phyloP scores from a whole-genome alignment of 1,140 invertebrate species.

The Tetramorium parvispinum region DNA sequence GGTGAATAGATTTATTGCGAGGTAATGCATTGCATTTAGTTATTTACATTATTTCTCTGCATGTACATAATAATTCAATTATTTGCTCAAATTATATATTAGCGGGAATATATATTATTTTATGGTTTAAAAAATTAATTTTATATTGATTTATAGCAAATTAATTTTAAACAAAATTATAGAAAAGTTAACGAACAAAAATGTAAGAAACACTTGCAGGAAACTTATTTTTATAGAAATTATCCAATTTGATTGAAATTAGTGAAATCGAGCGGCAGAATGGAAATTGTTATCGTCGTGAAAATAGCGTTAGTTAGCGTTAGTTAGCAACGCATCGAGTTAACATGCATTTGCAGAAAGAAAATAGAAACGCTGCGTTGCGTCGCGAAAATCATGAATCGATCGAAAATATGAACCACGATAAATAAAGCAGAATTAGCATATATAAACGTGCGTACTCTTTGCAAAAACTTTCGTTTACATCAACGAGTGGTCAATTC shows the following conservation, averaged over 20 bases:
- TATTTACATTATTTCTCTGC: slow-evolving; percentile 27
- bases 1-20: slow-evolving; percentile 34
- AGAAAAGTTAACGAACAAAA: background rate
- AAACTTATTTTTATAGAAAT: background rate
- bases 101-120: background rate
- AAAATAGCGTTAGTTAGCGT: background rate
- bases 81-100: slow-evolving; percentile 21
- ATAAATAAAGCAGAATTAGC: slow-evolving; percentile 36
- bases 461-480: slow-evolving; percentile 24
- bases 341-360: background rate
- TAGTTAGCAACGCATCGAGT: background rate
- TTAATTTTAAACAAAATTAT: background rate
- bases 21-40: slow-evolving; percentile 15
- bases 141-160: background rate
- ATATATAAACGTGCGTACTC: background rate
- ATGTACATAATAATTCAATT: background rate
- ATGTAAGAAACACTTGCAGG: background rate
- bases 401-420: slow-evolving; percentile 13
- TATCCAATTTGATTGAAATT: background rate
- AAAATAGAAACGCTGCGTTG: background rate
- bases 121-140: background rate
- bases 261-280: background rate
- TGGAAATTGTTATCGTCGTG: background rate
- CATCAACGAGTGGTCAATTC: slow-evolving; percentile 34
- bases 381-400: background rate